Percentiles rank a stretch among this genome's conserved stretches.
Conservation (phyloP, 2,113 vertebrate genomes). For the Eira barbara region DNA sequence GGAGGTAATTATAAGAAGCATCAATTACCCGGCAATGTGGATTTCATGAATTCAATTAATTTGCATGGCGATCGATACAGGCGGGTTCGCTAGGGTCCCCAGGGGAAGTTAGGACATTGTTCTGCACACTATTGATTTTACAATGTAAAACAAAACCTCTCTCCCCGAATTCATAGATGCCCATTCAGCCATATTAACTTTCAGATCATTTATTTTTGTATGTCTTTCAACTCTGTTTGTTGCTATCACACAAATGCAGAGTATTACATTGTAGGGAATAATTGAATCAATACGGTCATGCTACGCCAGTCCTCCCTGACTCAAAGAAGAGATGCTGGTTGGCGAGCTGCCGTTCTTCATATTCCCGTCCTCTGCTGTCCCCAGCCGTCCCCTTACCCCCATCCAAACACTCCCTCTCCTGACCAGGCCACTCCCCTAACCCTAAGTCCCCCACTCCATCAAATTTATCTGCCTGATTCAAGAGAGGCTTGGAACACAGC, state of each 20-base stretch:
- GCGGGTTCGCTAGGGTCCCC: slow-evolving; percentile 78
- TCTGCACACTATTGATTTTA: slow-evolving; percentile 82
- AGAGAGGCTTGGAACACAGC: background rate
- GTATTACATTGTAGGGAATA: slow-evolving; percentile 84
- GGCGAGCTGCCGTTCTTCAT: background rate
- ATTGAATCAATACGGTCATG: slow-evolving; percentile 84
- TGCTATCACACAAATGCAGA: slow-evolving; percentile 86
- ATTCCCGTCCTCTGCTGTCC: background rate
- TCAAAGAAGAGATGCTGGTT: slow-evolving; percentile 54
- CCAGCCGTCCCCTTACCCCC: background rate
- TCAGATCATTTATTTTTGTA: slow-evolving; percentile 88
- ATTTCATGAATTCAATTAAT: slow-evolving; percentile 85
- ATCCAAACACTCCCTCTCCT: background rate
- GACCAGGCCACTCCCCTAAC: background rate
- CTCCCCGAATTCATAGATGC: slow-evolving; percentile 82
- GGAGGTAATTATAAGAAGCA: slow-evolving; percentile 86
- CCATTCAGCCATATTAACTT: slow-evolving; percentile 88
- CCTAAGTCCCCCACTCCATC: background rate
- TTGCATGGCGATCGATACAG: slow-evolving; percentile 85
- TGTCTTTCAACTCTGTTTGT: slow-evolving; percentile 88
- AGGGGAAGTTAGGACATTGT: slow-evolving; percentile 83
- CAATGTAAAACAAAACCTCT: slow-evolving; percentile 83
- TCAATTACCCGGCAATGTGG: slow-evolving; percentile 83
- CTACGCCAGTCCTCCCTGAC: slow-evolving; percentile 72
- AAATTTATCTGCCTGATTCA: background rate